phyloP scores from a whole-genome alignment of 1,140 invertebrate genomes.

The Helicoverpa zea region DNA sequence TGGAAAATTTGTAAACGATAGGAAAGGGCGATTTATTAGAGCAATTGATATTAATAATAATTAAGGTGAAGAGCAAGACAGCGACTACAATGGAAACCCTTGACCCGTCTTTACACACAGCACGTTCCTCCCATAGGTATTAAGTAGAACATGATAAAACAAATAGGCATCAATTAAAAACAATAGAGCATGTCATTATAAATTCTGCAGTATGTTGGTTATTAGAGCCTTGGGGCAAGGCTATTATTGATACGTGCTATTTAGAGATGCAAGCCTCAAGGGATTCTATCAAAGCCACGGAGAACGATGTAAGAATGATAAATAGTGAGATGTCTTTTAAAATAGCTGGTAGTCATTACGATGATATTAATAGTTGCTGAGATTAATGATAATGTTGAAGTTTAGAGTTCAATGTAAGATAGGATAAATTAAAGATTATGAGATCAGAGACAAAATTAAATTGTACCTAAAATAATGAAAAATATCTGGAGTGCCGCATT shows the following conservation, averaged over 20 bases:
- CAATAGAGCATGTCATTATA: constrained; percentile 19
- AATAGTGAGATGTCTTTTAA: not conserved
- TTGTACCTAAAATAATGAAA: no score
- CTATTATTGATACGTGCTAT: constrained; percentile 3
- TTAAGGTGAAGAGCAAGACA: no score
- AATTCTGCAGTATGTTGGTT: constrained; percentile 1
- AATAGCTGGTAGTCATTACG: not conserved
- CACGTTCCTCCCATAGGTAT: not conserved
- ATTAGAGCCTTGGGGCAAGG: constrained; percentile 14
- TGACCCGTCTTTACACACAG: not conserved
- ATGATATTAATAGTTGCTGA: no score
- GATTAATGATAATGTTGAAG: no score
- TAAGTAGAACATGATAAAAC: not conserved
- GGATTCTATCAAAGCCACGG: not conserved
- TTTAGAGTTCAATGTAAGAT: no score
- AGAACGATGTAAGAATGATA: not conserved
- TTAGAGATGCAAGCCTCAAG: not conserved
- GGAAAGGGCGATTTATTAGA: no score
- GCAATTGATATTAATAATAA: no score
- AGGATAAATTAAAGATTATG: no score
- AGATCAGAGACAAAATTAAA: no score
- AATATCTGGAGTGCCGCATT: no score
- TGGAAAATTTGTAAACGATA: no score
- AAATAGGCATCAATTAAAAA: not conserved
- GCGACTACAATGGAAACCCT: not conserved